Evolutionary conservation across 2,113 vertebrate genomes (phyloP), one percentile per base, ranked within the genome.

Genomic region (Solea senegalensis): DNA sequence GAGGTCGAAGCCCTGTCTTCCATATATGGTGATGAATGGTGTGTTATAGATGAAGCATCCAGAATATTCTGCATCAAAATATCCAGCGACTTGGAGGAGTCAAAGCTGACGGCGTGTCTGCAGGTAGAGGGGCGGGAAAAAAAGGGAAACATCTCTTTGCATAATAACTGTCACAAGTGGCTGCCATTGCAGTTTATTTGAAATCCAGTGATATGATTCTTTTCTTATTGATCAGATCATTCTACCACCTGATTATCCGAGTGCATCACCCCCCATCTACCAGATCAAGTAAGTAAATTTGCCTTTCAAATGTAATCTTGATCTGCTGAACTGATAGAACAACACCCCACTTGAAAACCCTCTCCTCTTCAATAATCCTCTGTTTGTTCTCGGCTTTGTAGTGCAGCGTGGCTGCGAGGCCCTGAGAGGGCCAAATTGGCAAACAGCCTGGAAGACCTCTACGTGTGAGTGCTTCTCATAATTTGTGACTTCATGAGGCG

Each of bases 11-110:
- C 97, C 4, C 93, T 99, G 74, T 96, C 98, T 3, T 95, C 97
- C 2, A 98, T 99, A 83, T 99, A 98, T 59, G 96, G 96, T 0
- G 96, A 98, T 15, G 96, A 98, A 11, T 99, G 98, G 98, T 98
- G 96, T 89, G 95, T 96, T 74, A 92, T 99, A 76, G 95, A 99
- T 78, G 96, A 97, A 86, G 91, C 92, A 12, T 94, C 95, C 56
- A 96, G 95, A 86, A 94, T 97, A 89, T 99, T 98, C 88, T 98
- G 97, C 86, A 98, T 99, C 90, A 95, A 94, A 89, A 94, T 99
- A 82, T 94, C 86, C 4, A 93, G 94, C 21, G 88, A 92, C 52
- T 85, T 93, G 65, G 93, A 95, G 59, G 81, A 92, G 6, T 92
- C 93, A 9, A 96, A 95, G 74, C 94, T 95, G 92, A 97, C 94